Evolutionary conservation across 2,888 invertebrate species (phyloP).

Genomic region (Lampropteryx suffumata): DNA sequence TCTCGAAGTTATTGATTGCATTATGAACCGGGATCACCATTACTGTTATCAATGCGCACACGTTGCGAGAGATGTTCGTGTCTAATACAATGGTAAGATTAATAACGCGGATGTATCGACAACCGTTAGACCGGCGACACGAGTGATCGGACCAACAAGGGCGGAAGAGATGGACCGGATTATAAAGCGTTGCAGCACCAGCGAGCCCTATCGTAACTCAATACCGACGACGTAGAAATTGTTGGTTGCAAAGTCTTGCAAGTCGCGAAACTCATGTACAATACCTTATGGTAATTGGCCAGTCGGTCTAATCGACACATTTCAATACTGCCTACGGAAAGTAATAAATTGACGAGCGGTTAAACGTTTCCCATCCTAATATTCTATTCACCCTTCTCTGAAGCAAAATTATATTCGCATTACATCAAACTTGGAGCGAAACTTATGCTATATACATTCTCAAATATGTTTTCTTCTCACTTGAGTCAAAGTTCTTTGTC

Average conservation of each 20-base stretch:
- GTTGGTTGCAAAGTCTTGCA: constrained; percentile 63
- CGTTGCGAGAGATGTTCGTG: constrained; percentile 70
- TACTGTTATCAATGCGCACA: constrained; percentile 74
- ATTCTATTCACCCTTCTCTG: constrained; percentile 16
- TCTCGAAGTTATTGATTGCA: constrained; percentile 72
- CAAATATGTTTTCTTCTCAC: background rate
- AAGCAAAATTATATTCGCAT: constrained; percentile 9
- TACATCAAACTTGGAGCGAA: background rate
- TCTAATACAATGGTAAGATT: constrained; percentile 79
- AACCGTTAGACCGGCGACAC: constrained; percentile 73
- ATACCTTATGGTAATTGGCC: constrained; percentile 67
- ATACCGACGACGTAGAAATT: constrained; percentile 74
- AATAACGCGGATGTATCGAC: constrained; percentile 73
- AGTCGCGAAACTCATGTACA: constrained; percentile 55
- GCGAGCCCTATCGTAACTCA: constrained; percentile 72
- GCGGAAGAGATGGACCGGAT: constrained; percentile 79
- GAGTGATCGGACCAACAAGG: constrained; percentile 76
- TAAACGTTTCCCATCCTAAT: constrained; percentile 26
- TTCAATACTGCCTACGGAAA: constrained; percentile 47
- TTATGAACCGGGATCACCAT: constrained; percentile 63
- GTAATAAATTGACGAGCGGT: constrained; percentile 22
- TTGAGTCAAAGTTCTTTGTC: constrained; percentile 2
- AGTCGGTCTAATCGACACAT: constrained; percentile 59
- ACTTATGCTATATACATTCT: background rate
- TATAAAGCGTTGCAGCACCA: constrained; percentile 80